Evolutionary conservation across 1,140 invertebrate genomes (phyloP).

Genomic region (Diorhabda elongata): DNA sequence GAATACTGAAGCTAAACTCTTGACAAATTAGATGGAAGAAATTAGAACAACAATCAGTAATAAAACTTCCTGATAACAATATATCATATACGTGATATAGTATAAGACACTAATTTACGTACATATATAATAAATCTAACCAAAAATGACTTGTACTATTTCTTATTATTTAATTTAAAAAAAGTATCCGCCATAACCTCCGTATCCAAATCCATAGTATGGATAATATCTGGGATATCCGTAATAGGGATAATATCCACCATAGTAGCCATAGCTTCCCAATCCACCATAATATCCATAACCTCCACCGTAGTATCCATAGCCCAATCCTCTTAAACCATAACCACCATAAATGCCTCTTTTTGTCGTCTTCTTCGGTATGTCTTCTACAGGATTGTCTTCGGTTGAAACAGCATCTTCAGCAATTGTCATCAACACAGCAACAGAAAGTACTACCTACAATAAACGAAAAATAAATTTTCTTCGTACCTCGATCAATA

Average conservation of each 20-base stretch:
- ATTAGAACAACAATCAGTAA: too few species aligned
- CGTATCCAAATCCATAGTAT: slow-evolving; percentile 23
- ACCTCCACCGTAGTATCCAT: slow-evolving; percentile 26
- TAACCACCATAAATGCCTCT: slow-evolving; percentile 34
- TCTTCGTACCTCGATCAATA: background rate
- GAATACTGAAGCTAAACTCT: too few species aligned
- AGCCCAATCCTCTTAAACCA: slow-evolving; percentile 25
- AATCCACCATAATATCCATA: slow-evolving; percentile 26
- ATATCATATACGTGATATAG: too few species aligned
- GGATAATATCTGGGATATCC: slow-evolving; percentile 3
- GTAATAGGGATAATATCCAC: slow-evolving; percentile 21
- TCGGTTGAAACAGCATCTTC: slow-evolving; percentile 8
- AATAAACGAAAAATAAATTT: slow-evolving; percentile 9
- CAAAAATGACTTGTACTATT: too few species aligned
- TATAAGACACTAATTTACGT: too few species aligned
- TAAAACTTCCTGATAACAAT: too few species aligned
- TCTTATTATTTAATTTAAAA: background rate
- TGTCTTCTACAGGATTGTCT: slow-evolving; percentile 4
- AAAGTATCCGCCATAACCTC: slow-evolving; percentile 11
- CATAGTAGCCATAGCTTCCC: slow-evolving; percentile 26
- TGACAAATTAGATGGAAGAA: too few species aligned
- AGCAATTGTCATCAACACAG: slow-evolving; percentile 6
- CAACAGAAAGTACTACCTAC: slow-evolving; percentile 11
- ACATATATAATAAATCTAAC: too few species aligned
- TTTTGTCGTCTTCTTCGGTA: slow-evolving; percentile 20